Evolutionary conservation across 2,888 invertebrate genomes (phyloP).

Genomic region (Athalia circularis): DNA sequence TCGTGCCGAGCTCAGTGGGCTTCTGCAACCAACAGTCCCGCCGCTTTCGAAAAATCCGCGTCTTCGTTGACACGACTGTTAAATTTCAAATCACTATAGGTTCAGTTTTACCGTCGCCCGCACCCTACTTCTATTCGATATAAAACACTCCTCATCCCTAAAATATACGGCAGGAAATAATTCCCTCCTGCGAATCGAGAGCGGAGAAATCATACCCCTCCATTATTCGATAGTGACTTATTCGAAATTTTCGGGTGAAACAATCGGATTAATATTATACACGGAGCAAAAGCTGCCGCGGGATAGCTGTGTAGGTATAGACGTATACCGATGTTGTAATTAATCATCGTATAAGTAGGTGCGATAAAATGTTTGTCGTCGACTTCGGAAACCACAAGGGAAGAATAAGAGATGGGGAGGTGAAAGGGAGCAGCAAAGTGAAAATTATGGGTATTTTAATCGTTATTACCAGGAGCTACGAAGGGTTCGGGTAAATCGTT

Average conservation of each 20-base stretch:
- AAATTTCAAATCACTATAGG: slow-evolving; percentile 33
- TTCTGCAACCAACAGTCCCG: slow-evolving; percentile 6
- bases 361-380: no score
- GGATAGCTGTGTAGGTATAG: no score
- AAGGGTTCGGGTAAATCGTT: neutral
- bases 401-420: neutral
- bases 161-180: slow-evolving; percentile 25
- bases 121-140: slow-evolving; percentile 41
- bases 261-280: no score
- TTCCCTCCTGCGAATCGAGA: neutral
- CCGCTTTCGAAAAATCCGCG: slow-evolving; percentile 24
- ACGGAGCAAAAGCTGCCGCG: no score
- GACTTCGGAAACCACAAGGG: no score
- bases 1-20: no score
- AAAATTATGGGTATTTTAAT: neutral
- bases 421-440: neutral
- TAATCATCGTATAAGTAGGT: no score
- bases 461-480: neutral
- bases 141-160: slow-evolving; percentile 32
- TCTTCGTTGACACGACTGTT: slow-evolving; percentile 42
- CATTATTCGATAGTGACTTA: no score
- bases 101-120: slow-evolving; percentile 32
- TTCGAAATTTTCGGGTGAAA: no score
- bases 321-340: no score
- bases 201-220: slow-evolving; percentile 26